Evolutionary conservation across 2,113 vertebrate genomes (phyloP), one percentile per base, ranked within the genome.

Genomic region (Xiphophorus hellerii): DNA sequence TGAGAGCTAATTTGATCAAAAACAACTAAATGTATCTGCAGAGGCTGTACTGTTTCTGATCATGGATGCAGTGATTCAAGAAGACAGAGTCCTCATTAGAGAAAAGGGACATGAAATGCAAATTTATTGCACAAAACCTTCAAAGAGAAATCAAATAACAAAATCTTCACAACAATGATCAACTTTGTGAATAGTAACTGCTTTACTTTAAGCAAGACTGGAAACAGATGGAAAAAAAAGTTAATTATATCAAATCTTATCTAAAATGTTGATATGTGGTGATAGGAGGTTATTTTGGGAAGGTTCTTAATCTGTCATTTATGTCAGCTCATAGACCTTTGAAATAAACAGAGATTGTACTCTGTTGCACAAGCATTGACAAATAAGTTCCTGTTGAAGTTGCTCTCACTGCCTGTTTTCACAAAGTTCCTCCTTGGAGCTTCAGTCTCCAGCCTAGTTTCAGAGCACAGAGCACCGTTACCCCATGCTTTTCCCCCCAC

Each of bases 41-140:
- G 44, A 73, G 48, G 71, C 71, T 73, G 1, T 68, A 60, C 8
- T 73, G 61, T 73, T 84, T 89, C 80, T 89, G 76, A 87, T 87
- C 69, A 78, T 29, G 22, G 70, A 73, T 51, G 66, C 37, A 69
- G 66, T 76, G 71, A 75, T 72, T 84, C 77, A 73, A 70, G 48
- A 81, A 81, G 44, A 44, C 33, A 39, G 63, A 74, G 64, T 54
- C 14, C 12, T 80, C 69, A 86, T 81, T 83, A 83, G 60, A 68
- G 71, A 71, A 31, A 73, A 62, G 66, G 54, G 42, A 70, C 78
- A 80, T 66, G 58, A 20, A 66, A 77, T 61, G 28, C 72, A 3
- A 64, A 39, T 76, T 84, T 81, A 80, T 78, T 78, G 66, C 58
- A 74, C 42, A n/a, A 44, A 14, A 44, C 13, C 42, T 44, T 44